phyloP scores from a whole-genome alignment of 2,888 invertebrate species.

The Lapara coniferarum region DNA sequence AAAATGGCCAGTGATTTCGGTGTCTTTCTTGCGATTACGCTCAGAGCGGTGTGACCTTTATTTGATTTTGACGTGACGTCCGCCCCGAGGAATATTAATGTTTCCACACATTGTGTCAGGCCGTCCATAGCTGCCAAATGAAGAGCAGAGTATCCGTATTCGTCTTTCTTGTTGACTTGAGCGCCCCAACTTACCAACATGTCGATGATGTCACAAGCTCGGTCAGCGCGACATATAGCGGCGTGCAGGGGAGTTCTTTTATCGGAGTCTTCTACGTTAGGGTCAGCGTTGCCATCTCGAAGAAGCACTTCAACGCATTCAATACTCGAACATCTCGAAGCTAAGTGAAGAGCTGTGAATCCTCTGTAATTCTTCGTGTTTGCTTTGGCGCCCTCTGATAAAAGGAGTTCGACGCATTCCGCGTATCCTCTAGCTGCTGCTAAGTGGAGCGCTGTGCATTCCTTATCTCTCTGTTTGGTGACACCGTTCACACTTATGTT shows the following conservation, averaged over 20 bases:
- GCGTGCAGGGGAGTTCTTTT: slow-evolving; percentile 92
- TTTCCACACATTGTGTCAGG: slow-evolving; percentile 91
- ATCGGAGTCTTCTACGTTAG: slow-evolving; percentile 91
- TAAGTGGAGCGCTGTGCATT: slow-evolving; percentile 91
- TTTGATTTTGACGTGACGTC: slow-evolving; percentile 94
- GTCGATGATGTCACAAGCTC: slow-evolving; percentile 91
- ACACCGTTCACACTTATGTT: slow-evolving; percentile 88
- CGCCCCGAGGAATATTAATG: slow-evolving; percentile 91
- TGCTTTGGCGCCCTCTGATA: slow-evolving; percentile 90
- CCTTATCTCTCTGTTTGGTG: slow-evolving; percentile 88
- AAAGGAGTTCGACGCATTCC: slow-evolving; percentile 90
- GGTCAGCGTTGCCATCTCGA: slow-evolving; percentile 89
- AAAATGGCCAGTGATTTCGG: slow-evolving; percentile 92
- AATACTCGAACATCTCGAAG: slow-evolving; percentile 90
- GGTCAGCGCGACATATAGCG: slow-evolving; percentile 89
- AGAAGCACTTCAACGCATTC: slow-evolving; percentile 91
- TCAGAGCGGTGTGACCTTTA: slow-evolving; percentile 92
- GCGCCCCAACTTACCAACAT: slow-evolving; percentile 90
- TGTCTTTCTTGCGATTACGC: slow-evolving; percentile 92
- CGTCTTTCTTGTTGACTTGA: slow-evolving; percentile 92
- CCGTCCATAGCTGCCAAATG: slow-evolving; percentile 94
- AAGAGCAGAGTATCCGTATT: slow-evolving; percentile 92
- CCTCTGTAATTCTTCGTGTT: slow-evolving; percentile 90
- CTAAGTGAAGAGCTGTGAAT: slow-evolving; percentile 94
- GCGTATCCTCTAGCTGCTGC: slow-evolving; percentile 94